Base-by-base conservation (phyloP, 2,113 vertebrate genomes). In the Heteronetta atricapilla region DNA sequence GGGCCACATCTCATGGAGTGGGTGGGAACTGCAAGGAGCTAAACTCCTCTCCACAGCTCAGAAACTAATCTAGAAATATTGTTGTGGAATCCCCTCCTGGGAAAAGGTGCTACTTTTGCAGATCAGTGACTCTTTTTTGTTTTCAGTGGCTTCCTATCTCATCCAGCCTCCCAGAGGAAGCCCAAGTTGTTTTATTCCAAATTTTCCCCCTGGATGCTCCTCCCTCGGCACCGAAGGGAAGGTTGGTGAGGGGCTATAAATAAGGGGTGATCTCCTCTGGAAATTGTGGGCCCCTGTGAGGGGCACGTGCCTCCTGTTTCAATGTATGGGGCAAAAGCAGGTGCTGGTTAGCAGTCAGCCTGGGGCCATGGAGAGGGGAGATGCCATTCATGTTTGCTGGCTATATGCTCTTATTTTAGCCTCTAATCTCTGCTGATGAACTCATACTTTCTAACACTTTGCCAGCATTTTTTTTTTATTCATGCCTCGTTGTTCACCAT, bases 381-480 rank as follows among this genome's bases (percentile, higher is more conserved):
- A 36, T 74, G 88, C 79, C 6, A 0, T 19, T 80, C 84, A 4
- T 64, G 19, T 53, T 70, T 80, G 62, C 31, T 66, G 63, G 68
- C 44, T 53, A 5, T 26, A 19, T 6, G 69, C 3, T 91, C 73
- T 33, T 63, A 38, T 68, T 88, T 84, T 42, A 82, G 33, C 13
- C 22, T 85, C 69, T 88, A 68, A 42, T 68, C 38, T 34, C 66
- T 52, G 36, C 13, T 8, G 1, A 6, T 8, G 40, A 83, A 8
- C 64, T 68, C 53, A 11, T 0, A 0, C 0, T 0, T 5, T 72
- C 53, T 46, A 59, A 33, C 3, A 1, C 10, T 8, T 74, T 33
- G 6, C 53, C 52, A 64, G 58, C 1, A 0, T 44, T 76, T 38
- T 48, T 48, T 48, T 20, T 20, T 60, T 25, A 28, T 40, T 40